Base-by-base conservation (phyloP, 2,888 invertebrate genomes). In the Pristionchus fissidentatus region DNA sequence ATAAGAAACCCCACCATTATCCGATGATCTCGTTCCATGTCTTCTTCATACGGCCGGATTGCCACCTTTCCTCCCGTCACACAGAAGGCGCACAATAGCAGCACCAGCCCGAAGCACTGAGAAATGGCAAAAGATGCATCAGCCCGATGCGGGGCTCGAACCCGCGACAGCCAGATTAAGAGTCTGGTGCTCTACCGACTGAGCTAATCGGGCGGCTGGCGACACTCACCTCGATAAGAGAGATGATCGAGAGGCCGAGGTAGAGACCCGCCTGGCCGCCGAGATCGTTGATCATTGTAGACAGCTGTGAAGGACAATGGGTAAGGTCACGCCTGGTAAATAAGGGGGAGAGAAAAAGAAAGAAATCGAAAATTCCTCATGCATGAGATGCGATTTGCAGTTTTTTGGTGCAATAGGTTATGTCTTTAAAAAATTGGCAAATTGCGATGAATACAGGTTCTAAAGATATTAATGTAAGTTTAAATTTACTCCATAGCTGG, bases 221-320 rank as follows among this genome's bases (percentile, higher is more conserved):
- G n/a, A n/a, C n/a, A 32, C 62, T 19, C n/a, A 92, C 88, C 85
- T 93, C 93, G 5, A 93, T 92, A 3, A 92, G 83, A 0, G 93
- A 93, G 66, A 93, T 92, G 73, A 92, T 92, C 1, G 93, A 92
- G 35, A 93, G 87, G 7, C 93, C 93, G 15, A 93, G 85, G 92
- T 93, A 93, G 26, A 93, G 86, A 10, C 93, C 93, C 32, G 93
- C 90, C 84, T 93, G 93, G 35, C 93, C 93, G 2, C 93, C 93
- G 38, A 93, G 88, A 83, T 93, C 93, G 62, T 92, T 93, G 41
- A 93, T 91, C 80, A 93, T 87, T 83, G 91, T 92, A 85, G 90
- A 88, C 5, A 92, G 88, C 92, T 93, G 88, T n/a, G n/a, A n/a
- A n/a, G n/a, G n/a, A n/a, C n/a, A 78, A 84, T n/a, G 22, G 22